Evolutionary conservation across 2,888 invertebrate genomes (phyloP).

Genomic region (Aromia moschata): DNA sequence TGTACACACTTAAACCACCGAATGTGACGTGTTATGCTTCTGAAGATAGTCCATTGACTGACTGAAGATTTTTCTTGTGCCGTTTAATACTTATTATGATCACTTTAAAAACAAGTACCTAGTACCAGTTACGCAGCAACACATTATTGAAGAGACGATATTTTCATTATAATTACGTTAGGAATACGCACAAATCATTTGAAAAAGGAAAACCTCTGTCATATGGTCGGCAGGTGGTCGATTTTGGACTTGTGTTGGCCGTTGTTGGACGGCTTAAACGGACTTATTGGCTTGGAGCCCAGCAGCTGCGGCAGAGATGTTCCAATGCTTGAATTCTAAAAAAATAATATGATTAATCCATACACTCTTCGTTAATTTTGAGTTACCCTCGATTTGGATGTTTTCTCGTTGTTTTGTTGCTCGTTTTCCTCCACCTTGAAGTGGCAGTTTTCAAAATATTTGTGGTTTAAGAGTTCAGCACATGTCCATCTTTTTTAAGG

Average conservation of each 20-base stretch:
- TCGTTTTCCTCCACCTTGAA: conserved; percentile 79
- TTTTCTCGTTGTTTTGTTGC: conserved; percentile 68
- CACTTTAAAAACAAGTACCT: too few species aligned
- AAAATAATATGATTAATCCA: conserved; percentile 27
- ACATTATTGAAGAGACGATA: too few species aligned
- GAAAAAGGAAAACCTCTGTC: conserved; percentile 64
- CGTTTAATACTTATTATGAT: too few species aligned
- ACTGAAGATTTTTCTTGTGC: too few species aligned
- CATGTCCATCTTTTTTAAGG: conserved; percentile 90
- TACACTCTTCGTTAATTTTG: background rate
- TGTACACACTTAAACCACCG: too few species aligned
- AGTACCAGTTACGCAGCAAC: too few species aligned
- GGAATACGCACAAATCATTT: conserved; percentile 41
- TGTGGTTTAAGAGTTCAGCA: conserved; percentile 87
- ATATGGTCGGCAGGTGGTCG: conserved; percentile 80
- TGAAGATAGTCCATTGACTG: too few species aligned
- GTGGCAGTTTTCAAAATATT: conserved; percentile 90
- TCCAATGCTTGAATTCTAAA: conserved; percentile 66
- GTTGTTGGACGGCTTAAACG: conserved; percentile 64
- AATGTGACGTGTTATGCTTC: too few species aligned
- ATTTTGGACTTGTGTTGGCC: conserved; percentile 63
- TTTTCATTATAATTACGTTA: too few species aligned
- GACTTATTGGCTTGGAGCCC: conserved; percentile 64
- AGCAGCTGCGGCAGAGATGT: conserved; percentile 76
- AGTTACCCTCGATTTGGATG: conserved; percentile 70